A percentile compares a stretch with the other conserved stretches of the same genome.
phyloP scores from a whole-genome alignment of 1,140 invertebrate species.

The Drosophila lacertosa region DNA sequence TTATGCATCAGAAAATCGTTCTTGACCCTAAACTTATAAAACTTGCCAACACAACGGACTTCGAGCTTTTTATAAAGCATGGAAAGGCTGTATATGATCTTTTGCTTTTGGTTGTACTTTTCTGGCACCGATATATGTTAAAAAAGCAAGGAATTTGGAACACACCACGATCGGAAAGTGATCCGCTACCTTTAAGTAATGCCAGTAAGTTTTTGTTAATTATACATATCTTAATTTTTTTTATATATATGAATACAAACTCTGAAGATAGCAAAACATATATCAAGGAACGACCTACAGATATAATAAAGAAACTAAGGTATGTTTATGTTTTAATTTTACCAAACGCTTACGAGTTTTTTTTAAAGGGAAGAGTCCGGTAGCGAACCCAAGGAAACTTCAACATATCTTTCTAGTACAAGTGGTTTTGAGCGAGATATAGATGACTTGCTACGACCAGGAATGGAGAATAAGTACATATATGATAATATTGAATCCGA shows the following conservation, averaged over 20 bases:
- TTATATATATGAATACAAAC: not conserved
- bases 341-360: too few species aligned
- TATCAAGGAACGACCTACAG: constrained; percentile 29
- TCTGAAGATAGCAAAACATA: constrained; percentile 27
- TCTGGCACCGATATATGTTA: constrained; percentile 94
- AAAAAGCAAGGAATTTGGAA: constrained; percentile 73
- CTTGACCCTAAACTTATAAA: constrained; percentile 88
- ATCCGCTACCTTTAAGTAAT: constrained; percentile 16
- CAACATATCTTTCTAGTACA: not conserved
- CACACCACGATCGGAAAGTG: constrained; percentile 30
- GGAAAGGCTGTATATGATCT: constrained; percentile 96
- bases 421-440: constrained; percentile 50
- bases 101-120: constrained; percentile 94
- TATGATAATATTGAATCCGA: constrained; percentile 84
- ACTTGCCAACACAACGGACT: constrained; percentile 90
- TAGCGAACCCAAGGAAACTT: not conserved
- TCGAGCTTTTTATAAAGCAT: constrained; percentile 93
- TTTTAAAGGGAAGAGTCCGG: constrained; percentile 84
- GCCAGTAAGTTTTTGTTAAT: constrained; percentile 13
- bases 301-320: constrained; percentile 49
- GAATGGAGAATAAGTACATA: constrained; percentile 74
- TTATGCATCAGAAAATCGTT: constrained; percentile 97
- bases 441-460: constrained; percentile 56
- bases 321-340: constrained; percentile 11
- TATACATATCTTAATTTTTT: not conserved